These are phyloP conservation scores for Hippocampus guttulatus DNA, from an alignment of 2,113 vertebrate species.

Conservation along the genomic window DNA sequence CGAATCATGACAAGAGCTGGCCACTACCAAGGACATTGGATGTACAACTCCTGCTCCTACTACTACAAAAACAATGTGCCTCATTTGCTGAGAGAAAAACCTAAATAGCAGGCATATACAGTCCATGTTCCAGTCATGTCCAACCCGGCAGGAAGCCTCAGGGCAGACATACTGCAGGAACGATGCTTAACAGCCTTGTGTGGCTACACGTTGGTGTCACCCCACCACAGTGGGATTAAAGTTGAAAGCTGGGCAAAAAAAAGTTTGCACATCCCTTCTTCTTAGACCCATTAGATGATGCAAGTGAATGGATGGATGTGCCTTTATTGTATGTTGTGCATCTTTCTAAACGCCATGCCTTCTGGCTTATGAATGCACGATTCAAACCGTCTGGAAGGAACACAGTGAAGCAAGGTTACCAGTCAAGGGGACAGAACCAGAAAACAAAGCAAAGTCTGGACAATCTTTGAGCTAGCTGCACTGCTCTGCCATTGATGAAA, in stretches of 20 bases:
- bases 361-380: constrained; percentile 21
- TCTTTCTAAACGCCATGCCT: background rate
- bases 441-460: background rate
- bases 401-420: constrained; percentile 71
- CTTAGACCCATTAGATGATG: background rate
- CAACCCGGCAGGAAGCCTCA: background rate
- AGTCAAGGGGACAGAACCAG: constrained; percentile 47
- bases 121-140: background rate
- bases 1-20: too few species aligned
- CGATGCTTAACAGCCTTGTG: background rate
- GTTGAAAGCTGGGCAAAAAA: background rate
- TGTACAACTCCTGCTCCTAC: background rate
- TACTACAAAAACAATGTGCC: background rate
- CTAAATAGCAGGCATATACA: background rate
- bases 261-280: background rate
- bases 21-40: background rate
- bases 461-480: background rate
- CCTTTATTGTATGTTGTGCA: background rate
- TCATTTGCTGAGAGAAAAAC: background rate
- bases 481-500: background rate
- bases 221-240: background rate
- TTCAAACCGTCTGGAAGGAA: constrained; percentile 75
- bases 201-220: background rate
- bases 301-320: background rate
- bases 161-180: background rate